Evolutionary conservation across 2,888 invertebrate genomes (phyloP), one percentile per base, ranked within the genome.

Genomic region (Buathra laborator): DNA sequence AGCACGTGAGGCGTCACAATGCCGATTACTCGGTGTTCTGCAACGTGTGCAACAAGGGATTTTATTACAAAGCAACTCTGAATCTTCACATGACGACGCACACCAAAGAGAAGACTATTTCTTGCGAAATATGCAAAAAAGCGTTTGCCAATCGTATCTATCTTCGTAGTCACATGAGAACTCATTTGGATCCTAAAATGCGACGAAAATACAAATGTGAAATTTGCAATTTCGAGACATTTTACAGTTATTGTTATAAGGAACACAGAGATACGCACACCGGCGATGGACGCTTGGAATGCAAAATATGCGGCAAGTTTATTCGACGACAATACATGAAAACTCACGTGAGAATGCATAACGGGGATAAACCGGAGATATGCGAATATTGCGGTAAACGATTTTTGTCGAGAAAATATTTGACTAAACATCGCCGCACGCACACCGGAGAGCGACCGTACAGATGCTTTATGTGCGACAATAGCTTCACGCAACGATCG

Each of bases 1-100:
- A 95, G 0, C 96, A 96, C 88, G 92, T 94, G 0, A 93, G 95
- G 1, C 94, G 95, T n/a, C 96, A 96, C 89, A 94, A 95, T 0
- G 94, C 95, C 9, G 94, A 95, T 19, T 95, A 94, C 86, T 91
- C 91, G n/a, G 90, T 92, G 44, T 90, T 90, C 46, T 94, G 94
- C 81, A 56, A 90, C 9, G 86, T 92, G 24, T 94, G 94, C 78
- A 90, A 91, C 9, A 94, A 94, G 66, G 93, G 93, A 0, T 94
- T 94, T 77, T 92, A 93, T 29, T 81, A 90, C n/a, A 90, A 90
- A 56, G 91, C 91, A 3, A 85, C 88, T 1, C 67, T 94, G 29
- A 89, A 88, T 24, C 90, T 91, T n/a, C 94, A 94, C 83, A 90
- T 91, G 88, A 92, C 90, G n/a, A 91, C 91, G 3, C 93, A 93